Evolutionary conservation across 1,140 invertebrate genomes (phyloP), one percentile per base, ranked within the genome.

Genomic region (Tetramorium alpestre): DNA sequence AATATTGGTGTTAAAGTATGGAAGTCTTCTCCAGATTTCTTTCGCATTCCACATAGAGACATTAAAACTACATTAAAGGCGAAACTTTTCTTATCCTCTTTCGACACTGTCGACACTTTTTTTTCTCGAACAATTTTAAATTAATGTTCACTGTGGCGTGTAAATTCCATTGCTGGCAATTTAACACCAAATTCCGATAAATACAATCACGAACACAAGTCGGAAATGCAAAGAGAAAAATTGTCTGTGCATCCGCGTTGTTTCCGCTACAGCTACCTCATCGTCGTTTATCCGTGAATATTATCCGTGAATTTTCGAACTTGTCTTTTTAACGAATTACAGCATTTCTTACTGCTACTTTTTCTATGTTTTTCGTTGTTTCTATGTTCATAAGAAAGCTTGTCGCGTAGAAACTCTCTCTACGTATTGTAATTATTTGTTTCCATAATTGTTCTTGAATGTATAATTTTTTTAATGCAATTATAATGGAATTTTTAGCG

Each of bases 151-250:
- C 8, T n/a, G 41, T 76, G 54, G 60, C 85, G 76, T 87, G 69
- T 87, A 87, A 87, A 88, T 88, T 88, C 87, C 69, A 51, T 56
- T 70, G 58, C 49, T 28, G 77, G 73, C 87, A 88, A 88, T 88
- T 88, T 88, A 87, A 87, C 87, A 82, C 41, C 67, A 82, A 87
- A 88, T 87, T 88, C 87, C 86, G 76, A 10, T 75, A 67, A 86
- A 80, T 41, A 69, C 73, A 67, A 87, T 65, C 72, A 51, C 47
- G 76, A 13, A 18, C 11, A 51, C 47, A 4, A 47, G 41, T 44
- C n/a, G 28, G 49, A 65, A 51, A 54, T 65, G 25, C 56, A 28
- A 64, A 44, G 54, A 54, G 58, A 54, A 72, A 88, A 87, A 87
- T 7, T 65, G 82, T 77, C 49, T 62, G 76, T 25, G 58, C 47